phyloP scores from a whole-genome alignment of 2,113 vertebrate genomes.

The Oncorhynchus tshawytscha region DNA sequence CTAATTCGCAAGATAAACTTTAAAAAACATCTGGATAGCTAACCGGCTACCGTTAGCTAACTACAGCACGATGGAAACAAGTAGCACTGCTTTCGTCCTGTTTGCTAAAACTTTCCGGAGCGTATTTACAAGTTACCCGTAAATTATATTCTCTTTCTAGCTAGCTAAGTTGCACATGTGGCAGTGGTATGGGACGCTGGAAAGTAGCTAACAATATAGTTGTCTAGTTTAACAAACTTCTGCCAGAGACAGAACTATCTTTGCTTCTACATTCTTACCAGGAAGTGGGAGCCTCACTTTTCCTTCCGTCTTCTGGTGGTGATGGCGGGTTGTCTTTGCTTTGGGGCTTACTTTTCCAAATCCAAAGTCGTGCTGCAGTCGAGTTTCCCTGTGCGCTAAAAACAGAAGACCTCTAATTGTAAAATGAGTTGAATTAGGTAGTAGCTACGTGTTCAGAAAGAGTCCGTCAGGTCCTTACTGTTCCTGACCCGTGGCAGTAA shows the following conservation, averaged over 20 bases:
- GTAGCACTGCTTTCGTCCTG: no score
- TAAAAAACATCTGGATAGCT: no score
- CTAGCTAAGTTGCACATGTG: not conserved
- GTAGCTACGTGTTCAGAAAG: constrained; percentile 25
- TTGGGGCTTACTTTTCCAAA: constrained; percentile 54
- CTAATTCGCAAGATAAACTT: no score
- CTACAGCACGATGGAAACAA: no score
- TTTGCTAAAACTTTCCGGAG: no score
- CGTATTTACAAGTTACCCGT: no score
- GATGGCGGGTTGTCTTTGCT: constrained; percentile 56
- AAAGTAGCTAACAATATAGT: constrained; percentile 21
- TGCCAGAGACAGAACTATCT: no score
- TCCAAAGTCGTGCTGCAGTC: constrained; percentile 48
- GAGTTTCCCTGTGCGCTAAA: constrained; percentile 21
- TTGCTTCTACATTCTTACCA: constrained; percentile 67
- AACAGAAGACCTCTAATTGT: constrained; percentile 15
- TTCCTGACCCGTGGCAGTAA: constrained; percentile 64
- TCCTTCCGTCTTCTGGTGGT: constrained; percentile 29
- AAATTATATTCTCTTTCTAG: not conserved
- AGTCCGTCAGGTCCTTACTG: constrained; percentile 45
- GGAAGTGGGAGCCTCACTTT: constrained; percentile 73
- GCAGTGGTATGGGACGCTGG: not conserved
- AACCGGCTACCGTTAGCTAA: no score
- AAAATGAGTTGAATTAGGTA: constrained; percentile 32
- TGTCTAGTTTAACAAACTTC: constrained; percentile 50